A percentile compares a stretch with the other conserved stretches of the same genome.
Evolutionary conservation across 2,797 vertebrate genomes (phyloP).

Genomic region (Halcyon chelicuti): DNA sequence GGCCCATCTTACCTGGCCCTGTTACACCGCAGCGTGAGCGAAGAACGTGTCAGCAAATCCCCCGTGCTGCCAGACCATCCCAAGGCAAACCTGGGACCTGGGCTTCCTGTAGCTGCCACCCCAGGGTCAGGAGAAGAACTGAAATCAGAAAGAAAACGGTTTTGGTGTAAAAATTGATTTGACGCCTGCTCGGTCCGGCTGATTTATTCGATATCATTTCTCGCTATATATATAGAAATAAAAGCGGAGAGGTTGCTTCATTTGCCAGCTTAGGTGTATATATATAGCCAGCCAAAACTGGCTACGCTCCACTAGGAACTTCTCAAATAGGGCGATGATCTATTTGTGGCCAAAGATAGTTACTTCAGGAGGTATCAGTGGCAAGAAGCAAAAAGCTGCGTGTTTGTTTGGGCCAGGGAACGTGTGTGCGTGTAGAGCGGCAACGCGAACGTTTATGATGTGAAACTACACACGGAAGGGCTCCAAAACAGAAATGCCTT

Average conservation of each 20-base stretch:
- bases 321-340: constrained; percentile 55
- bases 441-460: background rate
- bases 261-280: constrained; percentile 39
- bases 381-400: constrained; percentile 42
- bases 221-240: constrained; percentile 14
- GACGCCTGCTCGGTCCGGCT: background rate
- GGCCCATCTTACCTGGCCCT: accelerated
- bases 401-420: background rate
- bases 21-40: accelerated
- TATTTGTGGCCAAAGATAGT: constrained; percentile 56
- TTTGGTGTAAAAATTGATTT: background rate
- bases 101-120: background rate
- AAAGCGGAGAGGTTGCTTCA: background rate
- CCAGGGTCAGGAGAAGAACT: accelerated
- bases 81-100: accelerated
- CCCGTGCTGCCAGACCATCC: background rate
- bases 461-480: background rate
- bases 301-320: background rate
- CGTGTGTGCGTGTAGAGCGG: background rate
- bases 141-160: background rate
- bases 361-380: constrained; percentile 33
- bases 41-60: background rate
- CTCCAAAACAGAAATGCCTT: constrained; percentile 59
- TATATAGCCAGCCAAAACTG: constrained; percentile 47
- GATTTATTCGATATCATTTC: background rate